Evolutionary conservation across 2,797 vertebrate species (phyloP).

Genomic region (Synaphobranchus kaupii): DNA sequence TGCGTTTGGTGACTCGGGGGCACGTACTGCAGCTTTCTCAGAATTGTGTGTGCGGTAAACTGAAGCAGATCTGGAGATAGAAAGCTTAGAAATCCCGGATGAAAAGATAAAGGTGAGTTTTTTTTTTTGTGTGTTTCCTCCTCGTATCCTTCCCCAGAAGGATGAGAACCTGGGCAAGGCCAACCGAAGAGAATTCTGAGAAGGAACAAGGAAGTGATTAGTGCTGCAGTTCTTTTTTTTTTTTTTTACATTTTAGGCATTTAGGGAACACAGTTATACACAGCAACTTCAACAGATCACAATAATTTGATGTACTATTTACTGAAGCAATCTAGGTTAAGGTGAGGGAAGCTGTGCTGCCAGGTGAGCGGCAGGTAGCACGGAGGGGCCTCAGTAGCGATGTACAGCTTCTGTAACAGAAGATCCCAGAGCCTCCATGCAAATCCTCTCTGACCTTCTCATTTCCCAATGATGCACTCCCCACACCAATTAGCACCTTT

Average conservation of each 20-base stretch:
- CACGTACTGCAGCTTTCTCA: not conserved
- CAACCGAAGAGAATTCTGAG: not conserved
- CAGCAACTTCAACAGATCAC: no score
- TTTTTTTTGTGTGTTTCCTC: constrained; percentile 33
- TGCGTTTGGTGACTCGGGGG: not conserved
- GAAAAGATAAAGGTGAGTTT: not conserved
- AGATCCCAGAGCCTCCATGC: constrained; percentile 34
- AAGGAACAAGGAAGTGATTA: no score
- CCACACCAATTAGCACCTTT: constrained; percentile 52
- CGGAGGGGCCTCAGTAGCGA: constrained; percentile 35
- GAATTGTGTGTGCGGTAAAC: no score
- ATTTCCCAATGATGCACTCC: constrained; percentile 40
- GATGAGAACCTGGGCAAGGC: not conserved
- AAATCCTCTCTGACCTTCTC: constrained; percentile 51
- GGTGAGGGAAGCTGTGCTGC: not conserved
- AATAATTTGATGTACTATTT: no score
- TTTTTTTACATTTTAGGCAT: no score
- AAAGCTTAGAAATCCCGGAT: not conserved
- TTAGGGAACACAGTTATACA: no score
- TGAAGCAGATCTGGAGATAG: constrained; percentile 29
- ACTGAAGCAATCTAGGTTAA: no score
- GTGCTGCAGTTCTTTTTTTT: no score
- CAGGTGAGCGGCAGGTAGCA: constrained; percentile 23
- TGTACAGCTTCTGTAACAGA: constrained; percentile 51
- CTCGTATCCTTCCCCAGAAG: constrained; percentile 21